A percentile compares a stretch with the other conserved stretches of the same genome.
Conservation (phyloP, 2,888 invertebrate species). For the Urechis unicinctus region DNA sequence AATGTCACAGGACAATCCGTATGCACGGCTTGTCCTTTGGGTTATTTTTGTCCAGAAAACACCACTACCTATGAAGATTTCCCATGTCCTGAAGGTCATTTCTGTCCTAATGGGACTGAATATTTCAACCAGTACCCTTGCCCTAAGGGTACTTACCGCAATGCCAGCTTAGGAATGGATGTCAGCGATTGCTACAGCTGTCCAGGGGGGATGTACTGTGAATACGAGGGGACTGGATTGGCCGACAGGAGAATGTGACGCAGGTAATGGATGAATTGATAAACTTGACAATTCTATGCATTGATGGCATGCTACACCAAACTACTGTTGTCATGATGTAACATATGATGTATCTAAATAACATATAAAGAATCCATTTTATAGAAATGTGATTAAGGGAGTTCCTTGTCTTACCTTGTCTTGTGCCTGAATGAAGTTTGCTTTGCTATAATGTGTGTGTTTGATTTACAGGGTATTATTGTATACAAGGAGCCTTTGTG, state of each 20-base stretch:
- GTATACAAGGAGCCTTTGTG: constrained; percentile 33
- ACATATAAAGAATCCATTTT: too few relatives aligned
- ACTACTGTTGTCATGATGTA: too few relatives aligned
- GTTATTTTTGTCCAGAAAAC: constrained; percentile 43
- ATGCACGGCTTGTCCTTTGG: constrained; percentile 36
- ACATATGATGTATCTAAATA: too few relatives aligned
- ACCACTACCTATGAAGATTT: constrained; percentile 30
- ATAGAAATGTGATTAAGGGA: too few relatives aligned
- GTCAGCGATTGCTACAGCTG: constrained; percentile 36
- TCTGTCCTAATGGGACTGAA: constrained; percentile 38
- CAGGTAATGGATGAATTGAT: constrained; percentile 26
- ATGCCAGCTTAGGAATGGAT: constrained; percentile 26
- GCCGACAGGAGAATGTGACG: constrained; percentile 34
- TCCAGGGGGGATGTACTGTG: constrained; percentile 40
- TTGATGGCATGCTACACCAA: too few relatives aligned
- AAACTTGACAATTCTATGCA: too few relatives aligned
- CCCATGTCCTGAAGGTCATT: constrained; percentile 38
- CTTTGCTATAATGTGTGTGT: too few relatives aligned
- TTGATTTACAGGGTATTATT: constrained; percentile 41
- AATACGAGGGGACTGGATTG: constrained; percentile 28
- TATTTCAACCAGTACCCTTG: constrained; percentile 33
- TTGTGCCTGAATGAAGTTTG: too few relatives aligned
- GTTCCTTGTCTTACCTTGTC: neutral
- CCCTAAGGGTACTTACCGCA: constrained; percentile 35
- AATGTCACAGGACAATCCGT: constrained; percentile 34